phyloP scores from a whole-genome alignment of 1,140 invertebrate species.

The silkworm (Bombyx mori) region ASM3026992v2 NC_085112.1:1020501-1021000 shows the following conservation, averaged over 20 bases:
- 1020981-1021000: too few relatives aligned
- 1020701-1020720: conserved; percentile 4
- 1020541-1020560: conserved; percentile 48
- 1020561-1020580: conserved; percentile 45
- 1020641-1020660: conserved; percentile 37
- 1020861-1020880: conserved; percentile 14
- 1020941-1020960: too few relatives aligned
- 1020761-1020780: conserved; percentile 36
- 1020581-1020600: conserved; percentile 34
- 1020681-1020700: conserved; percentile 7
- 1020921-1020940: too few relatives aligned
- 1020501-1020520: conserved; percentile 53
- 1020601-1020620: conserved; percentile 27
- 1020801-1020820: conserved; percentile 30
- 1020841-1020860: conserved; percentile 15
- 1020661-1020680: conserved; percentile 23
- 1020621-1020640: conserved; percentile 18
- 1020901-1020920: too few relatives aligned
- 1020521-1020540: conserved; percentile 63
- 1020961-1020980: too few relatives aligned
- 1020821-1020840: conserved; percentile 29
- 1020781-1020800: conserved; percentile 24
- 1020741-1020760: conserved; percentile 32
- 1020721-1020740: conserved; percentile 6
- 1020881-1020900: too few relatives aligned